These are phyloP conservation scores for Trichopoda pennipes DNA, from an alignment of 2,888 invertebrate species.

Conservation along the genomic window DNA sequence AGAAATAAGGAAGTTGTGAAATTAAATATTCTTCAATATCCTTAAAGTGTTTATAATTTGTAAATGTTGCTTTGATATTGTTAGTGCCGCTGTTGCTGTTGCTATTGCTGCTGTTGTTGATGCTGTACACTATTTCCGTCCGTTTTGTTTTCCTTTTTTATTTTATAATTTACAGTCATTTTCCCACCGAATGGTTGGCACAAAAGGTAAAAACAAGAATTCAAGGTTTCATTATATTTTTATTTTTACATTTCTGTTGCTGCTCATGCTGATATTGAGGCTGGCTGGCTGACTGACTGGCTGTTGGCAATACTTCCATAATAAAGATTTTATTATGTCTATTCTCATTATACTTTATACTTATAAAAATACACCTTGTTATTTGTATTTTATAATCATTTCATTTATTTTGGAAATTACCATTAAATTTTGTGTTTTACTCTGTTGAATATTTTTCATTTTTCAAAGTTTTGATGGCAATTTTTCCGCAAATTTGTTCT, in stretches of 20 bases:
- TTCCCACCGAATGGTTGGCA: neutral
- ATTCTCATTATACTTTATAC: neutral
- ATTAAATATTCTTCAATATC: conserved; percentile 67
- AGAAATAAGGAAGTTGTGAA: conserved; percentile 35
- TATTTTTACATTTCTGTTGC: conserved; percentile 3
- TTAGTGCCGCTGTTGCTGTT: conserved; percentile 15
- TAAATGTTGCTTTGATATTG: conserved; percentile 29
- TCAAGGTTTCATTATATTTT: neutral
- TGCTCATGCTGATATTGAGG: neutral
- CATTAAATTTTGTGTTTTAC: conserved; percentile 36
- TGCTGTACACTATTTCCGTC: neutral
- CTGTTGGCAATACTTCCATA: neutral
- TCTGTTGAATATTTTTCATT: conserved; percentile 10
- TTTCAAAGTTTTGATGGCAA: neutral
- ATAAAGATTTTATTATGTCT: conserved; percentile 11
- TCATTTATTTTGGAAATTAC: conserved; percentile 19
- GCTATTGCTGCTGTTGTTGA: conserved; percentile 6
- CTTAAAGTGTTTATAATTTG: conserved; percentile 64
- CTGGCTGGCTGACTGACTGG: neutral
- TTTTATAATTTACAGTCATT: conserved; percentile 3
- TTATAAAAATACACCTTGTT: neutral
- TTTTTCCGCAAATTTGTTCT: conserved; percentile 37
- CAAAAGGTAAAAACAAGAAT: neutral
- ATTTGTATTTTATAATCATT: conserved; percentile 1
- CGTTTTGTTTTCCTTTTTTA: neutral